Base-by-base conservation (phyloP, 2,888 invertebrate genomes). In the Erynnis tages region DNA sequence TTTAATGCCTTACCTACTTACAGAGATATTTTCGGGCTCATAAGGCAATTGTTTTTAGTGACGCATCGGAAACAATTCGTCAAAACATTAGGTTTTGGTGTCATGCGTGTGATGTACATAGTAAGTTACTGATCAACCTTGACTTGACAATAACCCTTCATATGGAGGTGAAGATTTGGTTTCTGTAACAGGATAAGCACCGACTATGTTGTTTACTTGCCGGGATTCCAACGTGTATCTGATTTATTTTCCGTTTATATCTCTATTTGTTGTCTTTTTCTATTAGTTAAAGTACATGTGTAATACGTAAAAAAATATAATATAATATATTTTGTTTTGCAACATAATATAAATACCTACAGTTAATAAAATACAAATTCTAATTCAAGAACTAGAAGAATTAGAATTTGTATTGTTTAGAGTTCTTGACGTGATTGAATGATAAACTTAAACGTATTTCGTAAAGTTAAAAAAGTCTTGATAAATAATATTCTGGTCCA, bases 51-150 rank as follows among this genome's bases (percentile, higher is more conserved):
- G 59, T 55, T 58, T 54, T 58, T 50, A 37, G 57, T 65, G 61
- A 65, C 63, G 57, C 65, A 66, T 58, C 54, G 53, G 37, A 47
- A 53, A 63, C 62, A 61, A 67, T 68, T 58, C 59, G 62, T 70
- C 66, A 71, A 69, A 66, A 62, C 66, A 64, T 73, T 68, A 65
- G 67, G 68, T 73, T 75, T 73, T 57, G 63, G 64, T 77, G 76
- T 66, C 71, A 62, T 49, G 57, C 50, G 61, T 65, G 67, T 59
- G 67, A 52, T 53, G 34, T 59, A 70, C 75, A 75, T 79, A 76
- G 67, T 71, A 76, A 77, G 45, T 54, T 40, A 54, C 44, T 54
- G 59, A 63, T 68, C 69, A 70, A 61, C 78, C 73, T 78, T 79
- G 71, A 72, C 71, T 76, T 59, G 59, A 34, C 62, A 66, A 58